phyloP scores from a whole-genome alignment of 2,888 invertebrate species.

The Drosophila neotestacea region DNA sequence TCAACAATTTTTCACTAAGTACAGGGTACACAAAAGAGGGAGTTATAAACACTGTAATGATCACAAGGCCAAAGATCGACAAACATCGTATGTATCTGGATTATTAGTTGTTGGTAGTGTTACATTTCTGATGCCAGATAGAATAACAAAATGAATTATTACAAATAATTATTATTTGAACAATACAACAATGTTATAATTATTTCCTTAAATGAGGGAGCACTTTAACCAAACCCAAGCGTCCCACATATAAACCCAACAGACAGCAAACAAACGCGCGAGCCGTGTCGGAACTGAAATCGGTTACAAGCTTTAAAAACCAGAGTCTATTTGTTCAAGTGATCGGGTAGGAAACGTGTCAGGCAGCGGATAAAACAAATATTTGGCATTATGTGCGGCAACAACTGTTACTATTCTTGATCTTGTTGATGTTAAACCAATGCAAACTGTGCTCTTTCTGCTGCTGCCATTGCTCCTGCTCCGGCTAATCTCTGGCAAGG shows the following conservation, averaged over 20 bases:
- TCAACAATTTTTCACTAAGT: background rate
- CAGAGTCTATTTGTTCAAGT: conserved; percentile 46
- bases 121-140: conserved; percentile 56
- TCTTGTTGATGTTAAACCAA: conserved; percentile 39
- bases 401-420: conserved; percentile 19
- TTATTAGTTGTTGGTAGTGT: conserved; percentile 12
- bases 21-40: background rate
- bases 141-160: conserved; percentile 63
- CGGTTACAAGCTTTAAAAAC: conserved; percentile 2
- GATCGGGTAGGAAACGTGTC: conserved; percentile 31
- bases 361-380: conserved; percentile 27
- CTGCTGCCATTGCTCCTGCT: conserved; percentile 24
- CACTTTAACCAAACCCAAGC: conserved; percentile 18
- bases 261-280: conserved; percentile 62
- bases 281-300: conserved; percentile 54
- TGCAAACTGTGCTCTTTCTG: conserved; percentile 35
- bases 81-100: conserved; percentile 11
- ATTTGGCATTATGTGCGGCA: conserved; percentile 41
- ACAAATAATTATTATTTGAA: conserved; percentile 67
- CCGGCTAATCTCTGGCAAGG: conserved; percentile 24
- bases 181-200: conserved; percentile 69
- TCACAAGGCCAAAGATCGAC: conserved; percentile 32
- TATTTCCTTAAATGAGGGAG: conserved; percentile 55
- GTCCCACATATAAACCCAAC: conserved; percentile 54
- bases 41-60: conserved; percentile 8